A percentile compares a stretch with the other conserved stretches of the same genome.
Evolutionary conservation across 2,797 vertebrate genomes (phyloP).

Genomic region (Taeniopygia guttata): DNA sequence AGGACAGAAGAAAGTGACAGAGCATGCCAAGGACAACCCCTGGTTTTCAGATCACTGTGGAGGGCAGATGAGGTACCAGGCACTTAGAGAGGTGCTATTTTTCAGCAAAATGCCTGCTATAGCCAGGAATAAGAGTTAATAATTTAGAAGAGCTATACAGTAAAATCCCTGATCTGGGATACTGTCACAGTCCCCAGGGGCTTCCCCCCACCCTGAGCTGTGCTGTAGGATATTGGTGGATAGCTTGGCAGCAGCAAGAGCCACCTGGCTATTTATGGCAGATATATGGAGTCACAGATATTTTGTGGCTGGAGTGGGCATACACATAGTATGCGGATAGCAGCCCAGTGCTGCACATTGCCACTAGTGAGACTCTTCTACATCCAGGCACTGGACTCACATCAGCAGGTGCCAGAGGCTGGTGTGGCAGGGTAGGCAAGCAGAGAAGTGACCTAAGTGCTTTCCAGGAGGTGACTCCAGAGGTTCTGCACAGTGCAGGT

Average conservation of each 20-base stretch:
- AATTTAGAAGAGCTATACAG: neutral
- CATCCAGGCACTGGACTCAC: neutral
- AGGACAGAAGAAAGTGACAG: neutral
- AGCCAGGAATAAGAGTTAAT: neutral
- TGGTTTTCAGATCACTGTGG: neutral
- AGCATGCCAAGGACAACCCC: neutral
- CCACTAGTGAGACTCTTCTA: neutral
- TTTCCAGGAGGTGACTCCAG: slow-evolving; percentile 5
- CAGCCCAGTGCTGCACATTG: neutral
- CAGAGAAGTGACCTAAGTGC: neutral
- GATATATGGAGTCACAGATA: neutral
- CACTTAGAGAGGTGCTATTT: neutral
- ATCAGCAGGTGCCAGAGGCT: neutral
- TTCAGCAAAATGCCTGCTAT: neutral
- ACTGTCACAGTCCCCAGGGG: accelerated
- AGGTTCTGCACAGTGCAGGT: slow-evolving; percentile 15
- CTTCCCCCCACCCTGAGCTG: neutral
- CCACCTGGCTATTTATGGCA: neutral
- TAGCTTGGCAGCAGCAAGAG: neutral
- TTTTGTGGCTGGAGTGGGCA: neutral
- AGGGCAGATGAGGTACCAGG: neutral
- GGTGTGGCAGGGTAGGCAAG: neutral
- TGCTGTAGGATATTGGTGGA: neutral
- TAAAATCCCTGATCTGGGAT: neutral
- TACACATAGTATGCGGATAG: neutral